Conservation (phyloP, 2,113 vertebrate species). For the Trachemys scripta region DNA sequence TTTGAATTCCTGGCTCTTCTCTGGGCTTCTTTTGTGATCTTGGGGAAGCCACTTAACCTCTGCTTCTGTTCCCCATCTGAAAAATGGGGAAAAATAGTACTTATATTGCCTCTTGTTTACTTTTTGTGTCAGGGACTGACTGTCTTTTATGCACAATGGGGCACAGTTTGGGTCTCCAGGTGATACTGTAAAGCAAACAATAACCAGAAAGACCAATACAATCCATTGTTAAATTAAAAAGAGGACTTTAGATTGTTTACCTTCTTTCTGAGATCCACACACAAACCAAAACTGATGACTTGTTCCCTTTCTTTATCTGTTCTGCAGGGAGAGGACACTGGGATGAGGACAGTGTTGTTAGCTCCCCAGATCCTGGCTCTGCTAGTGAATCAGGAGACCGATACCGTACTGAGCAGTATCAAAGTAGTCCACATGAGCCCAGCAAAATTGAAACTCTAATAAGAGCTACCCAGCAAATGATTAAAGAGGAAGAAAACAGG, state of each 20-base stretch:
- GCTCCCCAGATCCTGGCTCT: slow-evolving; percentile 94
- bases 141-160: background rate
- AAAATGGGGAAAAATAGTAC: background rate
- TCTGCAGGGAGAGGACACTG: slow-evolving; percentile 90
- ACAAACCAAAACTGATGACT: background rate
- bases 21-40: background rate
- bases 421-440: slow-evolving; percentile 90
- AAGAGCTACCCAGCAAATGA: slow-evolving; percentile 97
- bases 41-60: background rate
- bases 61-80: background rate
- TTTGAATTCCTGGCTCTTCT: background rate
- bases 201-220: background rate
- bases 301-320: slow-evolving; percentile 43
- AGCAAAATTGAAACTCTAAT: slow-evolving; percentile 97
- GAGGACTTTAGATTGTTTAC: background rate
- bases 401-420: slow-evolving; percentile 87
- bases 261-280: background rate
- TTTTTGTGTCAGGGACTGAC: background rate
- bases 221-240: background rate
- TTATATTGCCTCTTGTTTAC: background rate
- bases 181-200: background rate
- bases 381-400: slow-evolving; percentile 94
- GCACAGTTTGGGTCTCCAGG: background rate
- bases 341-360: slow-evolving; percentile 95
- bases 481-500: slow-evolving; percentile 96